phyloP scores from a whole-genome alignment of 2,888 invertebrate genomes.

The Byasa hedistus region DNA sequence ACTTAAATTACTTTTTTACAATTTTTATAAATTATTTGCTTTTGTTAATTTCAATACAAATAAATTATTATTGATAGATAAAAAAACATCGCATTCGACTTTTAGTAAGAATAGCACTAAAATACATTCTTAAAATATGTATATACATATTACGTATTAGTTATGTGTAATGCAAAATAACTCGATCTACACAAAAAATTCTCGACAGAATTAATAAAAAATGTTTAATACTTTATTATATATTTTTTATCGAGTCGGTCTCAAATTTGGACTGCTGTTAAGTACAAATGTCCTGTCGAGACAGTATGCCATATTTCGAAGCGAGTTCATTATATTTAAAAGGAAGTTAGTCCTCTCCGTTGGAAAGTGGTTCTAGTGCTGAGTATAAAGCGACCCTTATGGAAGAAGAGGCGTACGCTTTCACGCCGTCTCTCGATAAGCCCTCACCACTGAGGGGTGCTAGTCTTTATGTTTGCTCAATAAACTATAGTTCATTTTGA shows the following conservation, averaged over 20 bases:
- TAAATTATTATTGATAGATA: too few relatives aligned
- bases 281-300: slow-evolving; percentile 8
- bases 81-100: too few relatives aligned
- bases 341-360: slow-evolving; percentile 50
- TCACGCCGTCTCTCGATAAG: slow-evolving; percentile 67
- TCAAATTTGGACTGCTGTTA: slow-evolving; percentile 14
- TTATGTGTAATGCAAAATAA: too few relatives aligned
- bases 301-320: slow-evolving; percentile 9
- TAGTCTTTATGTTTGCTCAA: slow-evolving; percentile 53
- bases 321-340: slow-evolving; percentile 47
- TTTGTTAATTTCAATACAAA: too few relatives aligned
- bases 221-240: not conserved
- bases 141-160: not conserved
- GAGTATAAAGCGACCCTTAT: slow-evolving; percentile 69
- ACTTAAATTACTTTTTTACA: too few relatives aligned
- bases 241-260: slow-evolving; percentile 6
- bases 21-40: too few relatives aligned
- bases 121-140: not conserved
- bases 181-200: too few relatives aligned
- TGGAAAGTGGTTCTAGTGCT: slow-evolving; percentile 60
- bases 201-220: too few relatives aligned
- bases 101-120: too few relatives aligned
- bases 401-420: slow-evolving; percentile 60
- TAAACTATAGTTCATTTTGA: slow-evolving; percentile 45
- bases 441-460: slow-evolving; percentile 43